Conservation (phyloP, 2,113 vertebrate genomes). For the Syngnathus floridae region DNA sequence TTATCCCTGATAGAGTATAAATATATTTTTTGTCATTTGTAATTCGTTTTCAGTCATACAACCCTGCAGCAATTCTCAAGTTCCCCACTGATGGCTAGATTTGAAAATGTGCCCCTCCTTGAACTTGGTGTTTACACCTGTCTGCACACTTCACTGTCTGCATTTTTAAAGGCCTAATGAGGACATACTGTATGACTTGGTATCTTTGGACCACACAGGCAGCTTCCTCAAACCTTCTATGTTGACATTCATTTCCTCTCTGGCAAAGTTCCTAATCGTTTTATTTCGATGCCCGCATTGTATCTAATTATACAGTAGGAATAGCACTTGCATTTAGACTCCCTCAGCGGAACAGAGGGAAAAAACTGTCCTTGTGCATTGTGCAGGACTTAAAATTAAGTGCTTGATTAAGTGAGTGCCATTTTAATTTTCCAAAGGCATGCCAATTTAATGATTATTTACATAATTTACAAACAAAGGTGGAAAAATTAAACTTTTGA, state of each 20-base stretch:
- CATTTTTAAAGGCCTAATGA: constrained; percentile 21
- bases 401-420: neutral
- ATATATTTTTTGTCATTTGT: constrained; percentile 11
- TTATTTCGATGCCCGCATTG: constrained; percentile 28
- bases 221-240: constrained; percentile 39
- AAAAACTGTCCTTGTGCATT: neutral
- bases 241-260: constrained; percentile 25
- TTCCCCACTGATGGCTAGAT: constrained; percentile 8
- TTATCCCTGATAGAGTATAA: constrained; percentile 10
- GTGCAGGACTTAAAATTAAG: neutral
- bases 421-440: neutral
- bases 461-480: too few species aligned
- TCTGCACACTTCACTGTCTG: constrained; percentile 30
- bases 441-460: too few species aligned
- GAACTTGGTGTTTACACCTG: constrained; percentile 44
- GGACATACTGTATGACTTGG: constrained; percentile 23
- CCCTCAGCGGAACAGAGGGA: neutral
- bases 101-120: constrained; percentile 28
- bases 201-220: constrained; percentile 51
- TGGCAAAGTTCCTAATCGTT: constrained; percentile 47
- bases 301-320: constrained; percentile 34
- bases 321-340: constrained; percentile 4
- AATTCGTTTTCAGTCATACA: constrained; percentile 10
- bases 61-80: neutral
- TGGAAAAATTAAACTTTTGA: too few species aligned